Evolutionary conservation across 2,113 vertebrate species (phyloP).

Genomic region (Sprattus sprattus): DNA sequence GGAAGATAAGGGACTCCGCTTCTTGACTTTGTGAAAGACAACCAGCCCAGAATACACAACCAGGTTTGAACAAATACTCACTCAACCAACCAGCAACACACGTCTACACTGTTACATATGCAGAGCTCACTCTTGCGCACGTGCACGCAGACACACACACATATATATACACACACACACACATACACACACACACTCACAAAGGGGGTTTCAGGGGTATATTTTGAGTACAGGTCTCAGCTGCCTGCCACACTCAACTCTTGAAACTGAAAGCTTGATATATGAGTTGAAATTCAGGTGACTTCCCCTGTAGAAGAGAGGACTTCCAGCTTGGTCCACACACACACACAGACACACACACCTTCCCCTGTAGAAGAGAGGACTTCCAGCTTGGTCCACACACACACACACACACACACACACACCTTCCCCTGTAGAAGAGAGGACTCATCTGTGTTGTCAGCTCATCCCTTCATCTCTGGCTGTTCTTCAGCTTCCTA

Average conservation of each 20-base stretch:
- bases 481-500: neutral
- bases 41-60: neutral
- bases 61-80: neutral
- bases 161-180: too few species aligned
- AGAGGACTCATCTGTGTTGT: neutral
- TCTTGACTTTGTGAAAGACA: neutral
- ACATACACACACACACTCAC: neutral
- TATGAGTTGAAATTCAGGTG: neutral
- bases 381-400: neutral
- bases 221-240: neutral
- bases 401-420: too few species aligned
- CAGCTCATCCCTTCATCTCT: neutral
- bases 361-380: neutral
- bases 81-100: neutral
- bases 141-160: too few species aligned
- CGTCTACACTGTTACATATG: neutral
- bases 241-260: neutral
- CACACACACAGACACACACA: too few species aligned
- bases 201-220: neutral
- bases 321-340: neutral
- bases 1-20: neutral
- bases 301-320: neutral
- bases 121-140: neutral
- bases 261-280: neutral
- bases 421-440: neutral